Base-by-base conservation (phyloP, 2,113 vertebrate genomes). In the Eleginops maclovinus region DNA sequence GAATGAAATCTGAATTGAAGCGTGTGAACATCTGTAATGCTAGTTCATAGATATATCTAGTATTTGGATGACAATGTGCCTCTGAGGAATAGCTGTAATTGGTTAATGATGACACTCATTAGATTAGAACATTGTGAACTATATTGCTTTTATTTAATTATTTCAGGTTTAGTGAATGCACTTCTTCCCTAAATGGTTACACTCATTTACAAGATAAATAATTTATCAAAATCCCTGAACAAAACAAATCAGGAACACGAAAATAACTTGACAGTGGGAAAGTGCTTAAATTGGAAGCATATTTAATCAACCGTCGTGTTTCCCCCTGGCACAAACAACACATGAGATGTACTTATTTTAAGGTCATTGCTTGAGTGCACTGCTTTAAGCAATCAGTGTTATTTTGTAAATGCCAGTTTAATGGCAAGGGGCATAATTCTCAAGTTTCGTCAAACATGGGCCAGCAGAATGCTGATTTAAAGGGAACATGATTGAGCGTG, bases 381-480 rank as follows among this genome's bases (percentile, higher is more conserved):
- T 77, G 77, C 89, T 87, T 83, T 49, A 66, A 90, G 91, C 90
- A 44, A 83, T 81, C 59, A 6, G 71, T 84, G 90, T 68, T 90
- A 89, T 91, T 88, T 90, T 73, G 31, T 36, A 91, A 92, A 92
- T 91, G 89, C 81, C 91, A 91, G 78, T 72, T 16, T 72, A 81
- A 91, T 66, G 53, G 72, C 58, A 77, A 85, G 70, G 75, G 84
- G 75, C 81, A 49, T 51, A 63, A 73, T 84, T 87, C 73, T 69
- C 82, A 85, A 68, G 26, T 73, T 74, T 53, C 26, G 36, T 66
- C 65, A 41, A 71, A 82, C 53, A 31, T n/a, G 24, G 64, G 71
- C 41, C 56, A 24, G 71, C 21, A 24, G 40, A 77, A 67, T 41
- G 65, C 2, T 24, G 62, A 14, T 40, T 76, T 69, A 50, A 74